Evolutionary conservation across 2,888 invertebrate genomes (phyloP).

Genomic region (Sphaerophoria taeniata): DNA sequence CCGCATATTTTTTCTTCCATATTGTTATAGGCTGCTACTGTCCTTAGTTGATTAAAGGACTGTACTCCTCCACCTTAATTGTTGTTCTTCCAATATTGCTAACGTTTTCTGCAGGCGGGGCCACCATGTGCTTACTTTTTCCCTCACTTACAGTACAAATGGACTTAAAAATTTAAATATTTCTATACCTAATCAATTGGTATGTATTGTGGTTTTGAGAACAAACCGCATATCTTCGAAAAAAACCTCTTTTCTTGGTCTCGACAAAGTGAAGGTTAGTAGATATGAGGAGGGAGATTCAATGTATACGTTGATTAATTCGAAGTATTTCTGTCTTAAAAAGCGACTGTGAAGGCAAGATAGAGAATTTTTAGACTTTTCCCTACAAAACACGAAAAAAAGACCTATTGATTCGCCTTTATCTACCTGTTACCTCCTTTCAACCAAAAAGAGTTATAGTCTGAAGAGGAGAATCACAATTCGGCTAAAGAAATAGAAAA

Average conservation of each 20-base stretch:
- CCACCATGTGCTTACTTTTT: no score
- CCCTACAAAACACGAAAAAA: constrained; percentile 12
- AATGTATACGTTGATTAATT: constrained; percentile 48
- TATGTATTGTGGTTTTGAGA: no score
- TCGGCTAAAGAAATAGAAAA: neutral
- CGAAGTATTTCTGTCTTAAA: constrained; percentile 24
- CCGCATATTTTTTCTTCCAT: no score
- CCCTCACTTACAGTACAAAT: no score
- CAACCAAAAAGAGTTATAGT: neutral
- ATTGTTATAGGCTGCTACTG: no score
- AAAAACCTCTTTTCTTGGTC: constrained; percentile 28
- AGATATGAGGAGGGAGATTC: neutral
- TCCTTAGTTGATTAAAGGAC: no score
- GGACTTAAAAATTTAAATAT: no score
- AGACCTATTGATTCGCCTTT: constrained; percentile 1
- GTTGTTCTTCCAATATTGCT: no score
- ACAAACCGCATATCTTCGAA: neutral
- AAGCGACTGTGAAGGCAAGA: neutral
- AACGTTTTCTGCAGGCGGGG: no score
- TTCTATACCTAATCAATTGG: no score
- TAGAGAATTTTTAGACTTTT: constrained; percentile 30
- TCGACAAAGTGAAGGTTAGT: neutral
- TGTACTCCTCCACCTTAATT: no score
- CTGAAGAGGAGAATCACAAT: neutral
- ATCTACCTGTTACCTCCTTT: neutral